phyloP scores from a whole-genome alignment of 1,140 invertebrate genomes.

The Neodiprion virginianus region DNA sequence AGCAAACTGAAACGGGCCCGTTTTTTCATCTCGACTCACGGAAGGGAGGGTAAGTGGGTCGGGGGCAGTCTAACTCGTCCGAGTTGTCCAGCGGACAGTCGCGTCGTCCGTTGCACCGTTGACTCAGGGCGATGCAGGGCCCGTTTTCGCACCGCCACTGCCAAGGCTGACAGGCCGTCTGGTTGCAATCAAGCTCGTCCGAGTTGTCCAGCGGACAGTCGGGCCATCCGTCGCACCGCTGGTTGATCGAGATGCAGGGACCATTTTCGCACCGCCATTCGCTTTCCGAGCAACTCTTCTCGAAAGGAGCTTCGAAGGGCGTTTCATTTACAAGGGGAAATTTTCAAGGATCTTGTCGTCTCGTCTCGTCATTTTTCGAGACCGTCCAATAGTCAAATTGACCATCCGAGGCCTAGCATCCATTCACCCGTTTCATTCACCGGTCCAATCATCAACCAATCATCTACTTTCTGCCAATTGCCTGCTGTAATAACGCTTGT shows the following conservation, averaged over 20 bases:
- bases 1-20: neutral
- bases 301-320: neutral
- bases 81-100: constrained; percentile 73
- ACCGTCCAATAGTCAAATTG: too few relatives aligned
- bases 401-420: too few relatives aligned
- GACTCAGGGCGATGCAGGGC: constrained; percentile 65
- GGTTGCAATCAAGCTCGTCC: constrained; percentile 30
- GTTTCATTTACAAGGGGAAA: too few relatives aligned
- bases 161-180: constrained; percentile 42
- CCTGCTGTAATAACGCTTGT: too few relatives aligned
- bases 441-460: too few relatives aligned
- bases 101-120: constrained; percentile 67
- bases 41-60: constrained; percentile 36
- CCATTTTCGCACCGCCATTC: constrained; percentile 71
- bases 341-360: too few relatives aligned
- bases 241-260: constrained; percentile 64
- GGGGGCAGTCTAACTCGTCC: constrained; percentile 72
- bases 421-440: too few relatives aligned
- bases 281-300: constrained; percentile 37
- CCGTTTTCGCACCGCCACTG: constrained; percentile 71
- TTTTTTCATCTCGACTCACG: constrained; percentile 33
- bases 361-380: too few relatives aligned
- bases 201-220: constrained; percentile 71
- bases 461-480: too few relatives aligned
- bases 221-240: constrained; percentile 67